A percentile compares a stretch with the other conserved stretches of the same genome.
These are phyloP conservation scores for Ditula angustiorana DNA, from an alignment of 2,888 invertebrate species.

Conservation along the genomic window DNA sequence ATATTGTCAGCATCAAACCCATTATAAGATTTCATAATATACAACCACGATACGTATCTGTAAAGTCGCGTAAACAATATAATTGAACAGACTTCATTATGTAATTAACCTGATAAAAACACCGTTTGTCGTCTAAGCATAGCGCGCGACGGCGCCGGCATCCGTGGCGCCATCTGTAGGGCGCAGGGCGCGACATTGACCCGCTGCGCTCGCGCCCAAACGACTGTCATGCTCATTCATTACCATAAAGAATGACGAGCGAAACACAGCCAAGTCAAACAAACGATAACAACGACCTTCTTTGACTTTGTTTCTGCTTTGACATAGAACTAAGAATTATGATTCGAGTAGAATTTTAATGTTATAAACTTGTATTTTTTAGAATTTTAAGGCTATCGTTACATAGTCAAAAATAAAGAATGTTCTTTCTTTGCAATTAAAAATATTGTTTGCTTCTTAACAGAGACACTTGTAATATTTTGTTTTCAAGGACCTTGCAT, in stretches of 20 bases:
- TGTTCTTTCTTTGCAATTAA: too few relatives aligned
- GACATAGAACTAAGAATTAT: conserved; percentile 7
- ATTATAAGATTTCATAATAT: not conserved
- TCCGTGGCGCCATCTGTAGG: conserved; percentile 49
- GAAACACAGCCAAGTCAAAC: conserved; percentile 13
- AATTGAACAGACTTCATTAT: conserved; percentile 49
- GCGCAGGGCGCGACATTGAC: conserved; percentile 61
- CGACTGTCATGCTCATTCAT: conserved; percentile 29
- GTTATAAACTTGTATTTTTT: conserved; percentile 4
- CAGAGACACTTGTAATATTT: too few relatives aligned
- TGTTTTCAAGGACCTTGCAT: too few relatives aligned
- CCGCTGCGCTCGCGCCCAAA: conserved; percentile 23
- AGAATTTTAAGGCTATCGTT: too few relatives aligned
- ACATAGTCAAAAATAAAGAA: too few relatives aligned
- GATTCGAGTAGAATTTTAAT: not conserved
- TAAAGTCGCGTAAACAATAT: conserved; percentile 46
- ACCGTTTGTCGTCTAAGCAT: conserved; percentile 4
- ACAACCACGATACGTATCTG: conserved; percentile 5
- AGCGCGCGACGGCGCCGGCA: conserved; percentile 45
- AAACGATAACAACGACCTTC: conserved; percentile 24
- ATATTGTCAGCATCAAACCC: not conserved
- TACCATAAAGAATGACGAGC: conserved; percentile 34
- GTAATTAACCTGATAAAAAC: conserved; percentile 38
- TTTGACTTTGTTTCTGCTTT: conserved; percentile 31
- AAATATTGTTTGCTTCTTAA: too few relatives aligned